Evolutionary conservation across 1,140 invertebrate species (phyloP).

Genomic region (Brachionus plicatilis): DNA sequence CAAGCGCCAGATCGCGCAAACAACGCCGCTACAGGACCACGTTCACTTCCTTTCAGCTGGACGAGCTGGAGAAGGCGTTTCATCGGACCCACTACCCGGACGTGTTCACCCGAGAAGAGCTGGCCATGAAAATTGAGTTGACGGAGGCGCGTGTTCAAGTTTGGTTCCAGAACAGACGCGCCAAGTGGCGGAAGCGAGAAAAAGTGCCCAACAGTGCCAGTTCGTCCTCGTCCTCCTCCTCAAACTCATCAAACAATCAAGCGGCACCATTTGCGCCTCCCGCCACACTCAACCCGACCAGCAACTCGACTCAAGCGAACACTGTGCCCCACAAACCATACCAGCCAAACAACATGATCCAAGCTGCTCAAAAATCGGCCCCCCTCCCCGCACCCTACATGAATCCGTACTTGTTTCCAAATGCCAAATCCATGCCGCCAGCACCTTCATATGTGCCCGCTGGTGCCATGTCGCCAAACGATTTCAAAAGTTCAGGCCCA

Average conservation of each 20-base stretch:
- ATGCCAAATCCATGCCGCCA: not conserved
- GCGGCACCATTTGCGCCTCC: not conserved
- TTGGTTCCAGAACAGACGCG: slow-evolving; percentile 97
- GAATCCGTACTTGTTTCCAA: not conserved
- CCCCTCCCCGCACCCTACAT: not conserved
- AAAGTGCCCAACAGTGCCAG: slow-evolving; percentile 63
- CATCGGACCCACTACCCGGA: slow-evolving; percentile 93
- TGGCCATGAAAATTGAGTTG: slow-evolving; percentile 87
- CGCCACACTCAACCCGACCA: not conserved
- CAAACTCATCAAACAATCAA: not conserved
- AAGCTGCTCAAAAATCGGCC: not conserved
- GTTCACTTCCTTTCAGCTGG: slow-evolving; percentile 97
- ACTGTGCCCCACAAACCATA: not conserved
- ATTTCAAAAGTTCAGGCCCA: not conserved
- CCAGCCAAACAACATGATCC: not conserved
- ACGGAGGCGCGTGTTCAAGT: slow-evolving; percentile 97
- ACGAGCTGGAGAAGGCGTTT: slow-evolving; percentile 94
- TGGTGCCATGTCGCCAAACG: not conserved
- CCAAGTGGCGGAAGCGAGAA: slow-evolving; percentile 98
- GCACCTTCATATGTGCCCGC: not conserved
- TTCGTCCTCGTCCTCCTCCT: slow-evolving; percentile 19
- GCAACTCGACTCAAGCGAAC: not conserved
- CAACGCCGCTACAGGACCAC: slow-evolving; percentile 82
- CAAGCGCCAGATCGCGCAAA: slow-evolving; percentile 45
- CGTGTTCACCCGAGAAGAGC: slow-evolving; percentile 90